Base-by-base conservation (phyloP, 2,888 invertebrate species). In the Neocrepidodera transversa region DNA sequence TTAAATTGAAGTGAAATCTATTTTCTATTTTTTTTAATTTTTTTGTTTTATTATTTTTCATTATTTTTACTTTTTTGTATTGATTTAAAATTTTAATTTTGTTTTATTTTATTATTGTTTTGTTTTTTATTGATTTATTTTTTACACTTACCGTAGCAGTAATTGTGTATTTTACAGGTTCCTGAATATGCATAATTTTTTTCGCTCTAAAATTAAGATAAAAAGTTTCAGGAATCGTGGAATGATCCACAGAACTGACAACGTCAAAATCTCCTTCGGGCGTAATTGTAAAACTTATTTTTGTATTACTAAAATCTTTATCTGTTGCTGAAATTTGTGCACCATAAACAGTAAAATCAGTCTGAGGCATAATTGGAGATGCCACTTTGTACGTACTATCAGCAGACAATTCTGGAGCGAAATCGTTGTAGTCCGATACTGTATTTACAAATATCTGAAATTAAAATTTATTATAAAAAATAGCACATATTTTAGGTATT, bases 351-450 rank as follows among this genome's bases (percentile, higher is more conserved):
- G 83, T 81, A 18, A 85, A 71, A 11, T 77, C 68, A 57, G 75
- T 79, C 1, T 80, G 79, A 7, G 82, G 82, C 35, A 82, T 65
- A 16, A 73, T 62, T 1, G 85, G 85, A 30, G 83, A 80, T 2
- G 81, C 76, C n/a, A 85, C 70, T 2, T 69, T 76, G 62, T 80
- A 83, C 17, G 71, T 74, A 60, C 14, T 64, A 68, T 16, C 18
- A n/a, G 70, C 54, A 2, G 51, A 35, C 64, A 84, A 84, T 49
- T 48, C 63, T 1, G 85, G 85, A 1, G 68, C 64, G 63, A 84
- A 78, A 61, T 82, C 84, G 66, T 85, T 85, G 10, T 82, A 82
- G 62, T 85, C 85, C 0, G 14, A 68, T 5, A 85, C 76, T n/a
- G 64, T 62, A 58, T 82, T 71, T 13, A 64, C 38, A 14, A 83